Evolutionary conservation across 2,113 vertebrate genomes (phyloP), one percentile per base, ranked within the genome.

Genomic region (Agapornis roseicollis): DNA sequence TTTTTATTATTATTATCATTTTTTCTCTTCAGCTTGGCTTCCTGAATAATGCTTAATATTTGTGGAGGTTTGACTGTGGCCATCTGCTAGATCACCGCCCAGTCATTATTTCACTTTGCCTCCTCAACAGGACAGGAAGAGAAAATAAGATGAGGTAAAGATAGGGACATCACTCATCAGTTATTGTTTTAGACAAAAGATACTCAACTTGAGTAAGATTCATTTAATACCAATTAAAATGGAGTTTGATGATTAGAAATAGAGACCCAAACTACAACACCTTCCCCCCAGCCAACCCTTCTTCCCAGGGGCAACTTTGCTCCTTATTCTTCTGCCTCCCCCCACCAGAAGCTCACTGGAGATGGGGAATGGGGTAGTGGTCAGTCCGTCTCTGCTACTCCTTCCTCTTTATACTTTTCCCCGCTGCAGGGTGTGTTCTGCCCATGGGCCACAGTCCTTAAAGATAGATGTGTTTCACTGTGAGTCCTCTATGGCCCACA

Each of bases 361-460:
- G 19, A 66, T 19, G 4, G 8, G 3, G 9, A 76, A 47, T 5
- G 19, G 25, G 4, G 9, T 4, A 24, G 66, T 12, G 0, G 2
- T 53, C 69, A 66, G 33, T 29, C 6, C 22, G 33, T 49, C 18
- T 73, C 35, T 55, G 8, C 10, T 10, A 22, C 15, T 79, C 20
- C 19, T 60, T 47, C 18, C 5, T 41, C 35, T 29, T 60, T 37
- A 44, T 5, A 4, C 6, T 71, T 84, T 35, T 31, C 27, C 7
- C n/a, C 41, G 33, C 19, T 72, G 7, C 47, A 47, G 2, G 15
- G 16, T 41, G 17, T 5, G 3, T 58, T 68, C 16, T 52, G 72
- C 37, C 29, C 27, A 8, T 28, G 12, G 9, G 7, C 50, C 80
- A 7, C 3, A 41, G 18, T 22, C 10, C 19, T 61, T 61, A 72